phyloP scores from a whole-genome alignment of 2,888 invertebrate genomes.

The Phytoseiulus persimilis region DNA sequence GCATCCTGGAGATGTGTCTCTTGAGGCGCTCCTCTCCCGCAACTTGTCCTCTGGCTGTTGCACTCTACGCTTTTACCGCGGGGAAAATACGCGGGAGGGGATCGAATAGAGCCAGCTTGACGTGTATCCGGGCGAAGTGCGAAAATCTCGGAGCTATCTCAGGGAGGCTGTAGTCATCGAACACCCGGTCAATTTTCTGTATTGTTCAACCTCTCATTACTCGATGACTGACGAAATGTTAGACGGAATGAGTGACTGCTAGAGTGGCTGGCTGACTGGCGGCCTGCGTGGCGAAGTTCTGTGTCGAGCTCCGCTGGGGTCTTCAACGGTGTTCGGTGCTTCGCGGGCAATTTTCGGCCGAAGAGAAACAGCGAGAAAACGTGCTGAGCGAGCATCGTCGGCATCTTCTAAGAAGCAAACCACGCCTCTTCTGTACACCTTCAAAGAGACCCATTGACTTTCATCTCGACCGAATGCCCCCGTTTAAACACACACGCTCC shows the following conservation, averaged over 20 bases:
- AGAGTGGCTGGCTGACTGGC: neutral
- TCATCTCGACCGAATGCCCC: constrained; percentile 28
- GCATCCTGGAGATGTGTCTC: too few species aligned
- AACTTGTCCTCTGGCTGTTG: too few species aligned
- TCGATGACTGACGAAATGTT: neutral
- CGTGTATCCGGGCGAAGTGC: too few species aligned
- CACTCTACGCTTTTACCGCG: too few species aligned
- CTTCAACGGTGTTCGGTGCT: neutral
- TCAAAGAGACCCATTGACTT: constrained; percentile 32
- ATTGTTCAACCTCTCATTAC: neutral
- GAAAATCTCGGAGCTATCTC: neutral
- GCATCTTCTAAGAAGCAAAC: constrained; percentile 5
- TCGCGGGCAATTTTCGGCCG: neutral
- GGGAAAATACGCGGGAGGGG: neutral
- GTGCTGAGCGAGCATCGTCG: constrained; percentile 5
- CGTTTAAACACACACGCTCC: neutral
- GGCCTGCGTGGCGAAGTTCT: neutral
- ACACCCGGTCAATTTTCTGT: neutral
- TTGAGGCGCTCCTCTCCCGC: too few species aligned
- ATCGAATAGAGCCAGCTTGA: too few species aligned
- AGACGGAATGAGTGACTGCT: neutral
- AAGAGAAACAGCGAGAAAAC: neutral
- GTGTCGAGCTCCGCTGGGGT: neutral
- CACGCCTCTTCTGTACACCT: constrained; percentile 5
- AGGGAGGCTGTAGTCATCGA: neutral